phyloP scores from a whole-genome alignment of 2,888 invertebrate species.

The Fissipunctia ypsillon region DNA sequence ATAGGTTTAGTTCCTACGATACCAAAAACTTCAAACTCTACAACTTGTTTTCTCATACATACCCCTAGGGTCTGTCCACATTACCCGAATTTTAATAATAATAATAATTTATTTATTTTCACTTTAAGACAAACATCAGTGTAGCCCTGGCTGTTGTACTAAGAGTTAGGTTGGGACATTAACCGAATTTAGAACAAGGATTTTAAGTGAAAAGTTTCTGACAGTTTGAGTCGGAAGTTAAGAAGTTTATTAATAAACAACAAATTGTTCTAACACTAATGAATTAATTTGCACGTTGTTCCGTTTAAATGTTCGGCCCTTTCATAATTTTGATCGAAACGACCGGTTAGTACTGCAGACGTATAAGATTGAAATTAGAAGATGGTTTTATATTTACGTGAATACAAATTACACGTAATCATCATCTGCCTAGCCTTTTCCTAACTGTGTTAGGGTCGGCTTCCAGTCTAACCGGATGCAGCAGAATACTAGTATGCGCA shows the following conservation, averaged over 20 bases:
- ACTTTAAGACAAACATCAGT: too few species aligned
- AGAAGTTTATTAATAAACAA: constrained; percentile 61
- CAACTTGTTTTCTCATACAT: constrained; percentile 4
- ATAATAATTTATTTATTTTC: too few species aligned
- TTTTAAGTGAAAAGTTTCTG: constrained; percentile 55
- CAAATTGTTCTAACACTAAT: constrained; percentile 69
- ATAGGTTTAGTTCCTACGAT: background rate
- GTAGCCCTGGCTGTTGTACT: too few species aligned
- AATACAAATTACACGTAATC: background rate
- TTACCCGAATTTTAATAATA: constrained; percentile 34
- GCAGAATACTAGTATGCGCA: too few species aligned
- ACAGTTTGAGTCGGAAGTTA: constrained; percentile 52
- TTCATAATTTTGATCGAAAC: constrained; percentile 25
- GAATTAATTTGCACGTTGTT: constrained; percentile 67
- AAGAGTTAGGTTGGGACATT: too few species aligned
- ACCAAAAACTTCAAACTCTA: constrained; percentile 1
- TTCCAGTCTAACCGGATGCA: too few species aligned
- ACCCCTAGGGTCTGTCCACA: constrained; percentile 17
- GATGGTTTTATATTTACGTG: background rate
- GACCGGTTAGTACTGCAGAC: background rate
- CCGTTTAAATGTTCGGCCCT: constrained; percentile 35
- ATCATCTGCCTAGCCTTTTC: too few species aligned
- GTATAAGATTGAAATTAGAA: background rate
- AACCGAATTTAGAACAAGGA: constrained; percentile 26
- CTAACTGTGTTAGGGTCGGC: too few species aligned